These are phyloP conservation scores for Linnaemya tessellans DNA, from an alignment of 2,888 invertebrate genomes.

Conservation along the genomic window DNA sequence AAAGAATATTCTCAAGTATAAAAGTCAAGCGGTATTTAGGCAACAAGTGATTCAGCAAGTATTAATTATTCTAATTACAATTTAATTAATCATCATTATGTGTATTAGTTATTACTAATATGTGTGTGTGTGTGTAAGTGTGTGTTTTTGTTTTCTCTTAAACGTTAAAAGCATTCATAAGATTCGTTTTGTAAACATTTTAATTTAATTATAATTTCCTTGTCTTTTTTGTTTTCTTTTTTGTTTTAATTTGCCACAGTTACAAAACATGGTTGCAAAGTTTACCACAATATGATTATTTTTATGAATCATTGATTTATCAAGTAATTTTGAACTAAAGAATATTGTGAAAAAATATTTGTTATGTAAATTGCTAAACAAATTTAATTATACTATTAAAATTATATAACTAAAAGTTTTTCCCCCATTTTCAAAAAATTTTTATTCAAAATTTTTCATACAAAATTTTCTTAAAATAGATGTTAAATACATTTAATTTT, in stretches of 20 bases:
- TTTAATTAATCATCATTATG: slow-evolving; percentile 57
- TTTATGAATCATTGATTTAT: neutral
- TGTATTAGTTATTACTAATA: slow-evolving; percentile 63
- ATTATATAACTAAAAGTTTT: no score
- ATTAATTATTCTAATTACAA: slow-evolving; percentile 74
- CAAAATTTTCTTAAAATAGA: no score
- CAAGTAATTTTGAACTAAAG: neutral
- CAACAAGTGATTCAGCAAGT: slow-evolving; percentile 82
- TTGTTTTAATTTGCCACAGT: slow-evolving; percentile 28
- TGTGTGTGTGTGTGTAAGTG: slow-evolving; percentile 67
- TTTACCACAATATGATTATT: neutral
- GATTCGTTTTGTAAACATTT: slow-evolving; percentile 78
- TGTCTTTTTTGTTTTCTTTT: neutral
- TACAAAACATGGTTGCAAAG: neutral
- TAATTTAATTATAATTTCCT: slow-evolving; percentile 24
- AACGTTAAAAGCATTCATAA: slow-evolving; percentile 81
- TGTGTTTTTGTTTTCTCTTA: slow-evolving; percentile 74
- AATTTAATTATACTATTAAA: no score
- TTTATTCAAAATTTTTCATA: no score
- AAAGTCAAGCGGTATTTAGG: slow-evolving; percentile 82
- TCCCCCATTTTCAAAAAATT: no score
- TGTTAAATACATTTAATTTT: no score
- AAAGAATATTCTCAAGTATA: slow-evolving; percentile 80
- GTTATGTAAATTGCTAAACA: no score
- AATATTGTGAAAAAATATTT: neutral